Evolutionary conservation across 1,140 invertebrate genomes (phyloP).

Genomic region (Notospermus geniculatus): DNA sequence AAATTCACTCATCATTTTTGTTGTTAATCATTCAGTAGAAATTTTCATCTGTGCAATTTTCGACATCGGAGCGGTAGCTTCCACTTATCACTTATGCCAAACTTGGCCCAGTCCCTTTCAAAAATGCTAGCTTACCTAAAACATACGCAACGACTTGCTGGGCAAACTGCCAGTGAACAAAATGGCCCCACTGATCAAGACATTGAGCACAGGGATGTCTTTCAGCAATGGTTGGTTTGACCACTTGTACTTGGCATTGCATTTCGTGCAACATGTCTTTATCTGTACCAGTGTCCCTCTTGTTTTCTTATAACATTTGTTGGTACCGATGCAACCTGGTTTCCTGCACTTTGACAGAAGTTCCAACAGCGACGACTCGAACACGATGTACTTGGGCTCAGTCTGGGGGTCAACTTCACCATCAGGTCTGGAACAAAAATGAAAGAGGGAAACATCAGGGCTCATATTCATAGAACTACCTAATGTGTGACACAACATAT

Average conservation of each 20-base stretch:
- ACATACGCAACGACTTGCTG: neutral
- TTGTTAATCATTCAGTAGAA: neutral
- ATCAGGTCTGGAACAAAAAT: too few relatives aligned
- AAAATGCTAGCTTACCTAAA: neutral
- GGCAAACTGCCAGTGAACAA: neutral
- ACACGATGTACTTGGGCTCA: too few relatives aligned
- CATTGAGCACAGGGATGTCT: neutral
- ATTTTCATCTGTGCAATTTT: too few relatives aligned
- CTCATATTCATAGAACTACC: too few relatives aligned
- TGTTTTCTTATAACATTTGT: neutral
- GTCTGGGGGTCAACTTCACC: too few relatives aligned
- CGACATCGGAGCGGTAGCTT: too few relatives aligned
- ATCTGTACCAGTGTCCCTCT: neutral
- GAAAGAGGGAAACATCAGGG: too few relatives aligned
- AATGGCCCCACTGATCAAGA: neutral
- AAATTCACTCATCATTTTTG: neutral
- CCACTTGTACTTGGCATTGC: neutral
- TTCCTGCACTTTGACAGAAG: too few relatives aligned
- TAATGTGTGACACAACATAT: too few relatives aligned
- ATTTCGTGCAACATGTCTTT: neutral
- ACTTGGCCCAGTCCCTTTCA: too few relatives aligned
- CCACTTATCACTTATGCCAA: too few relatives aligned
- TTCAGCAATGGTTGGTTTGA: neutral
- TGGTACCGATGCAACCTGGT: neutral
- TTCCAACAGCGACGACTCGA: too few relatives aligned